Evolutionary conservation across 2,797 vertebrate species (phyloP).

Genomic region (Eleutherodactylus coqui): DNA sequence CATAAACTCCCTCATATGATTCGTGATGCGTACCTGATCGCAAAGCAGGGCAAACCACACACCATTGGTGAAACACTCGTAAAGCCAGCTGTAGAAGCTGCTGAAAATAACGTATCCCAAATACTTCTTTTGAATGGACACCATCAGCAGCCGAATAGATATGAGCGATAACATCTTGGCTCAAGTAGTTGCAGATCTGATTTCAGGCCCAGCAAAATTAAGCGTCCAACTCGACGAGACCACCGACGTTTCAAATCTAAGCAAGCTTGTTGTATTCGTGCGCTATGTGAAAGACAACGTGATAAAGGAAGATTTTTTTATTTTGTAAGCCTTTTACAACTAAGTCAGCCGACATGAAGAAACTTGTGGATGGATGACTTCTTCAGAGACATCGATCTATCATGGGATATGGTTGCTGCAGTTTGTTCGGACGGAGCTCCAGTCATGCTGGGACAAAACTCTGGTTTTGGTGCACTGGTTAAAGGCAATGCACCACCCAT

Average conservation of each 20-base stretch:
- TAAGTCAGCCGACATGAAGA: not conserved
- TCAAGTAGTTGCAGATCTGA: slow-evolving; percentile 4
- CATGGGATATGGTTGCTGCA: not conserved
- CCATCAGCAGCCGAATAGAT: not conserved
- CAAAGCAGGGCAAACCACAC: no score
- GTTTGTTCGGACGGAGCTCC: not conserved
- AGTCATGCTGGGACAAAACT: not conserved
- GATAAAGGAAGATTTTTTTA: no score
- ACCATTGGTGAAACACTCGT: no score
- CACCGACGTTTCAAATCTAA: not conserved
- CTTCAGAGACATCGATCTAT: not conserved
- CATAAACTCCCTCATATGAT: no score
- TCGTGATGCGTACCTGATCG: not conserved
- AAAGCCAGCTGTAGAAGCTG: not conserved
- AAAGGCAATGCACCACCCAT: not conserved
- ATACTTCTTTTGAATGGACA: slow-evolving; percentile 1
- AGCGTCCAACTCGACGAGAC: no score
- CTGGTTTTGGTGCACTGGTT: not conserved
- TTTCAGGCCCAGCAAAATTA: no score
- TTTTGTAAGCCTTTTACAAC: not conserved
- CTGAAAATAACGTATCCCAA: not conserved
- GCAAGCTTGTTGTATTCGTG: not conserved
- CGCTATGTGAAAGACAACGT: no score
- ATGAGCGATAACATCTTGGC: not conserved
- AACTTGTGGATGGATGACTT: slow-evolving; percentile 1